A percentile compares a stretch with the other conserved stretches of the same genome.
These are phyloP conservation scores for Microtus richardsoni DNA, from an alignment of 2,113 vertebrate species.

Conservation along the genomic window DNA sequence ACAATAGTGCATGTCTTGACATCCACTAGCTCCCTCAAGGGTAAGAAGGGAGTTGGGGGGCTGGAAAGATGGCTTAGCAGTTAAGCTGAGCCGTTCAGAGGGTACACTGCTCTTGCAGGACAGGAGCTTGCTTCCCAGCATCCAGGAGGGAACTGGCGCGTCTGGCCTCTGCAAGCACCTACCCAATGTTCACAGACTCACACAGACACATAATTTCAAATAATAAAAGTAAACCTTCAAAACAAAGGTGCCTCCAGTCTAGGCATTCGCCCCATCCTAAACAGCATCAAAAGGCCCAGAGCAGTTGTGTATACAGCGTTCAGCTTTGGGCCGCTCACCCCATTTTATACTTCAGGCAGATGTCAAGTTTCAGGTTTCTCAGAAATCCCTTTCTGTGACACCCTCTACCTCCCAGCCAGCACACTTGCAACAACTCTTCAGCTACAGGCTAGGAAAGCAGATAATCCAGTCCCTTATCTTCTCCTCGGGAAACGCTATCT, in stretches of 20 bases:
- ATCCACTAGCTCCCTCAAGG: not conserved
- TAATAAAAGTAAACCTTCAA: not conserved
- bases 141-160: not conserved
- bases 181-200: not conserved
- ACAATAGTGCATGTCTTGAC: not conserved
- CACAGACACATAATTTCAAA: not conserved
- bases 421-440: constrained; percentile 27
- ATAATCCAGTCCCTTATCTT: constrained; percentile 51
- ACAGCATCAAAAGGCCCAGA: not conserved
- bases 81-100: not conserved
- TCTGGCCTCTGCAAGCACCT: not conserved
- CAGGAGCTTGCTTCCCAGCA: not conserved
- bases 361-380: not conserved
- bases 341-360: constrained; percentile 8
- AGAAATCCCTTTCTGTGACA: not conserved
- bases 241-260: not conserved
- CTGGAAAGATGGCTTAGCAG: not conserved
- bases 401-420: not conserved
- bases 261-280: not conserved
- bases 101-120: not conserved
- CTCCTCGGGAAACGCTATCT: not conserved
- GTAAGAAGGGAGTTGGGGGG: not conserved
- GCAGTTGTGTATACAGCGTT: not conserved
- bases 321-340: not conserved
- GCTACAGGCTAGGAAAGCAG: not conserved